Percentiles rank a stretch among this genome's conserved stretches.
phyloP scores from a whole-genome alignment of 2,113 vertebrate species.

The Tupaia tana region DNA sequence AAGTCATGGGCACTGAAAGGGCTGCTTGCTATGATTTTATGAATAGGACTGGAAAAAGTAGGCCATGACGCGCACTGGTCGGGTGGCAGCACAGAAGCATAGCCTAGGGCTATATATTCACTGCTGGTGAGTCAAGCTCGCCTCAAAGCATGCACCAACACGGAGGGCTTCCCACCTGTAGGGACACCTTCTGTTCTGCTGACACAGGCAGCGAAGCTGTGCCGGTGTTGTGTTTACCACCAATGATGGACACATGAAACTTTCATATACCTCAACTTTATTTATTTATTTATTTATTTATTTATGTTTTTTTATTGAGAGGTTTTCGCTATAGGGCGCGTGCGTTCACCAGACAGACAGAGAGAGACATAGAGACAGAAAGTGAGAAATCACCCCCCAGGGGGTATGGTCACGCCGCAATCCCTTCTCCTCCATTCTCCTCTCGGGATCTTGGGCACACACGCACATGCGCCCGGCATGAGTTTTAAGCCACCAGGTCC shows the following conservation, averaged over 20 bases:
- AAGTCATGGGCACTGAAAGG: neutral
- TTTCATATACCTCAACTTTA: neutral
- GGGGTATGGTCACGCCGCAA: too few relatives aligned
- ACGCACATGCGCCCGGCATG: too few relatives aligned
- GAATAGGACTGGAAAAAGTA: neutral
- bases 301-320: too few relatives aligned
- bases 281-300: too few relatives aligned
- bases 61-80: slow-evolving; percentile 23
- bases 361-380: too few relatives aligned
- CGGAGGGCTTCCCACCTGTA: slow-evolving; percentile 71
- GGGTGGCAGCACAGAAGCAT: slow-evolving; percentile 61
- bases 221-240: neutral
- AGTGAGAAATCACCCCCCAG: too few relatives aligned
- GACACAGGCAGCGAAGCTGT: neutral
- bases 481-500: too few relatives aligned
- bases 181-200: slow-evolving; percentile 74
- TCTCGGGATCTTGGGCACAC: too few relatives aligned
- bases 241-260: neutral
- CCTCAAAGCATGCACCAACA: slow-evolving; percentile 52
- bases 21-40: neutral
- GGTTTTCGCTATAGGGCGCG: too few relatives aligned
- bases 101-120: slow-evolving; percentile 25
- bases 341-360: too few relatives aligned
- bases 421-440: too few relatives aligned
- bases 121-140: slow-evolving; percentile 38